Evolutionary conservation across 2,797 vertebrate genomes (phyloP).

Genomic region (Mallotus villosus): DNA sequence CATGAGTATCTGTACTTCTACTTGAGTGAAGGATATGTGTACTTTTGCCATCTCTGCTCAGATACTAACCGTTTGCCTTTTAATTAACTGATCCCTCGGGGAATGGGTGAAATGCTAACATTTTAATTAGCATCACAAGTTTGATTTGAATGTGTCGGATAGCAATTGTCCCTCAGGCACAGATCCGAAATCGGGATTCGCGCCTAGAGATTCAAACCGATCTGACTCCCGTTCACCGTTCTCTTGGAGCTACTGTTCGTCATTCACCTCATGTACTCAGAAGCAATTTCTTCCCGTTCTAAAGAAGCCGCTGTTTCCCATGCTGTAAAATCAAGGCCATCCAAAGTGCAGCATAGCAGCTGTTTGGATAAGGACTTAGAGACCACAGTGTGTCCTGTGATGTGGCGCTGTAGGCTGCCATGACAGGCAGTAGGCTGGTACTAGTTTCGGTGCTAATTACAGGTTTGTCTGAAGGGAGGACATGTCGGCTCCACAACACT

Average conservation of each 20-base stretch:
- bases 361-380: not conserved
- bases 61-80: conserved; percentile 5
- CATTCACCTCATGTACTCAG: not conserved
- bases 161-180: no score
- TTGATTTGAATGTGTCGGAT: no score
- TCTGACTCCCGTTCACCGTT: no score
- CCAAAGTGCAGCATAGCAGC: not conserved
- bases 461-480: not conserved
- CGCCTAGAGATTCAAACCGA: no score
- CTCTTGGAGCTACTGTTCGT: no score
- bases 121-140: conserved; percentile 7
- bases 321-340: not conserved
- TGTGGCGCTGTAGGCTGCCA: not conserved
- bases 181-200: no score
- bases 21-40: no score
- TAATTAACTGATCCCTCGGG: conserved; percentile 9
- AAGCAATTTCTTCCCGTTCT: not conserved
- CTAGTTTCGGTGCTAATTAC: not conserved
- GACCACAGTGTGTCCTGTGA: not conserved
- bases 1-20: no score
- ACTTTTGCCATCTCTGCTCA: not conserved
- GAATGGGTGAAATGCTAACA: not conserved
- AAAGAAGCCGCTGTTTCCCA: not conserved
- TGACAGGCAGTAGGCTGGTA: not conserved
- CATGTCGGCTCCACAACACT: not conserved